Conservation (phyloP, 2,113 vertebrate species). For the Strix aluco region DNA sequence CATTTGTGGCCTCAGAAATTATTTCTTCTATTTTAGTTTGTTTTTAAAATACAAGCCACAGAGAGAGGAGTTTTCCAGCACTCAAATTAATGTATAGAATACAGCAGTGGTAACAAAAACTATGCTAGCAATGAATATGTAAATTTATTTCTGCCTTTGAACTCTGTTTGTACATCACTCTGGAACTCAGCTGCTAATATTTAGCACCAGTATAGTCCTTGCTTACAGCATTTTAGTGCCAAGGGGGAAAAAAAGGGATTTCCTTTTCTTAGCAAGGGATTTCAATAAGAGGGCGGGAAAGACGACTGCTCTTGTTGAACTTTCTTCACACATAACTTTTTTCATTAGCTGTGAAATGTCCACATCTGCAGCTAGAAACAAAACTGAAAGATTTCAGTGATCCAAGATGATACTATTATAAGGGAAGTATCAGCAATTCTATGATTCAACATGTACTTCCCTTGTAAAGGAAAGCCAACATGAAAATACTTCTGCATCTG, state of each 20-base stretch:
- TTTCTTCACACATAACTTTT: not conserved
- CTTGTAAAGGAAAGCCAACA: not conserved
- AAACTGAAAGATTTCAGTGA: constrained; percentile 15
- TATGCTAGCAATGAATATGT: constrained; percentile 30
- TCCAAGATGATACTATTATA: not conserved
- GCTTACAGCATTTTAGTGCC: constrained; percentile 10
- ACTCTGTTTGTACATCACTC: constrained; percentile 48
- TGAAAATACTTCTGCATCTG: constrained; percentile 36
- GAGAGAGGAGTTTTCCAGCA: not conserved
- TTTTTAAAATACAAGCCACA: constrained; percentile 54
- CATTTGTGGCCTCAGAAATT: constrained; percentile 57
- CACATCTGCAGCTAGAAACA: constrained; percentile 30
- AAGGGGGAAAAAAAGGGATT: not conserved
- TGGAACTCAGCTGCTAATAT: constrained; percentile 44
- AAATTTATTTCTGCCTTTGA: constrained; percentile 64
- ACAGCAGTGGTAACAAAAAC: constrained; percentile 36
- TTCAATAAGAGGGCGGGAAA: not conserved
- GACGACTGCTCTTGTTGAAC: not conserved
- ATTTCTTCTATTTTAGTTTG: constrained; percentile 44
- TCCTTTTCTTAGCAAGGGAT: constrained; percentile 37
- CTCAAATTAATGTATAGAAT: constrained; percentile 20
- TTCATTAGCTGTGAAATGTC: not conserved
- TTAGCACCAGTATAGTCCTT: not conserved
- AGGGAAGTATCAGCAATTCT: constrained; percentile 26
- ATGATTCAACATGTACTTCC: not conserved